Evolutionary conservation across 1,140 invertebrate genomes (phyloP).

Genomic region (Drosophila willistoni): DNA sequence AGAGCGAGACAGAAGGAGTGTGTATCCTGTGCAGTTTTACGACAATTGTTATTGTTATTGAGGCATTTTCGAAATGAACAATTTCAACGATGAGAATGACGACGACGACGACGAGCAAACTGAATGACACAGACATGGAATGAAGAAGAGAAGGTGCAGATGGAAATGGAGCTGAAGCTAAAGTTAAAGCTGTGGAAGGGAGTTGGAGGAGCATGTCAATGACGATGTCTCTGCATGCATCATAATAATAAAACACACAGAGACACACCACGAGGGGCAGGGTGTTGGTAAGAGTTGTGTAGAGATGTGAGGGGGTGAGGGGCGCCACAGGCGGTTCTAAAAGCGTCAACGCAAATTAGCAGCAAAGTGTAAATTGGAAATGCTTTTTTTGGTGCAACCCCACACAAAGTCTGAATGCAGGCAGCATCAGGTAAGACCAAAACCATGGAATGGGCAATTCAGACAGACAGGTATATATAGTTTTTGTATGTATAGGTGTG

Average conservation of each 20-base stretch:
- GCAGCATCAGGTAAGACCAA: background rate
- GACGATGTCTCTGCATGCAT: constrained; percentile 70
- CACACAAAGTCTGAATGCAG: constrained; percentile 46
- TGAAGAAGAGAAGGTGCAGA: constrained; percentile 13
- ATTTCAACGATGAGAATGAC: constrained; percentile 76
- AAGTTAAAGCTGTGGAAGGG: constrained; percentile 36
- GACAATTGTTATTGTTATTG: constrained; percentile 82
- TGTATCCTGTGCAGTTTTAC: constrained; percentile 78
- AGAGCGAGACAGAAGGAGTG: constrained; percentile 29
- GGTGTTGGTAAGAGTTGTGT: constrained; percentile 20
- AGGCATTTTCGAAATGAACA: constrained; percentile 82
- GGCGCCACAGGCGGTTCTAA: constrained; percentile 75
- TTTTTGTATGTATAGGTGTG: constrained; percentile 2
- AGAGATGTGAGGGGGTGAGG: constrained; percentile 18
- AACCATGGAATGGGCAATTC: background rate
- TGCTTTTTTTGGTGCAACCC: constrained; percentile 78
- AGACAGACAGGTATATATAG: constrained; percentile 27
- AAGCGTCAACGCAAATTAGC: constrained; percentile 81
- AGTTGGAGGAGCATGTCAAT: constrained; percentile 72
- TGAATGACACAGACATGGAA: constrained; percentile 67
- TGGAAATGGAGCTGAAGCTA: background rate
- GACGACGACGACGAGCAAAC: constrained; percentile 58
- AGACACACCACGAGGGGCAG: constrained; percentile 55
- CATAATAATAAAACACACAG: constrained; percentile 79
- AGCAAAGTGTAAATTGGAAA: constrained; percentile 82